These are phyloP conservation scores for Aplocera efformata DNA, from an alignment of 2,888 invertebrate species.

Conservation along the genomic window DNA sequence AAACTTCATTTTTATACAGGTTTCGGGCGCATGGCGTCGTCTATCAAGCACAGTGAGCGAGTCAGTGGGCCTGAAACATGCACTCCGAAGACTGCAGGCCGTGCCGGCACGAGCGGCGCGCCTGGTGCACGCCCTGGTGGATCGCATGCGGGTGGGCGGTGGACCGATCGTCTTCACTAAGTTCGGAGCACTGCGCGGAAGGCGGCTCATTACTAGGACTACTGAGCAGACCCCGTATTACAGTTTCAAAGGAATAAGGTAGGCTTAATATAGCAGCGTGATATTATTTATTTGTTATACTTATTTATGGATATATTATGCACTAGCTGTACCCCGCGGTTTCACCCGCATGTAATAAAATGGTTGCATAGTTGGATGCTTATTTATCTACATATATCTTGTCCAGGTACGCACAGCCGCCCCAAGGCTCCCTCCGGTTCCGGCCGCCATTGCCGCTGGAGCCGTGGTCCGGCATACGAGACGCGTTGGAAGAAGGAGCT, in stretches of 20 bases:
- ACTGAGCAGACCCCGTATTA: slow-evolving; percentile 64
- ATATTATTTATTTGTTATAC: too few relatives aligned
- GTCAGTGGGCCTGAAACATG: slow-evolving; percentile 71
- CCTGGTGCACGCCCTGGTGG: slow-evolving; percentile 71
- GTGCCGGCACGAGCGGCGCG: slow-evolving; percentile 73
- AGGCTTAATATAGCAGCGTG: too few relatives aligned
- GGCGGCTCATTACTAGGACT: slow-evolving; percentile 65
- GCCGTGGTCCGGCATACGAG: slow-evolving; percentile 82
- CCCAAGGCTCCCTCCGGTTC: slow-evolving; percentile 72
- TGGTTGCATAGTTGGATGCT: too few relatives aligned
- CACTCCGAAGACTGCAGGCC: slow-evolving; percentile 66
- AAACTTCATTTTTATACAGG: too few relatives aligned
- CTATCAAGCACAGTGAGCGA: slow-evolving; percentile 73
- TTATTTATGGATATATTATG: too few relatives aligned
- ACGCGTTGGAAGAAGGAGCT: slow-evolving; percentile 85
- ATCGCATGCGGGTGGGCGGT: slow-evolving; percentile 76
- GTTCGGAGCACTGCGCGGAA: slow-evolving; percentile 63
- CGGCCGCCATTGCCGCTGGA: slow-evolving; percentile 80
- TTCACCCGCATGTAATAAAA: too few relatives aligned
- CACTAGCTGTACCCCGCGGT: too few relatives aligned
- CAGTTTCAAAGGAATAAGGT: slow-evolving; percentile 76
- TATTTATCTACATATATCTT: not conserved
- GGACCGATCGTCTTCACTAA: slow-evolving; percentile 65
- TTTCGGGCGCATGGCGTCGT: slow-evolving; percentile 73
- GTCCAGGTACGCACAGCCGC: slow-evolving; percentile 69